Base-by-base conservation (phyloP, 1,140 invertebrate species). In the Dendroctonus ponderosae region DNA sequence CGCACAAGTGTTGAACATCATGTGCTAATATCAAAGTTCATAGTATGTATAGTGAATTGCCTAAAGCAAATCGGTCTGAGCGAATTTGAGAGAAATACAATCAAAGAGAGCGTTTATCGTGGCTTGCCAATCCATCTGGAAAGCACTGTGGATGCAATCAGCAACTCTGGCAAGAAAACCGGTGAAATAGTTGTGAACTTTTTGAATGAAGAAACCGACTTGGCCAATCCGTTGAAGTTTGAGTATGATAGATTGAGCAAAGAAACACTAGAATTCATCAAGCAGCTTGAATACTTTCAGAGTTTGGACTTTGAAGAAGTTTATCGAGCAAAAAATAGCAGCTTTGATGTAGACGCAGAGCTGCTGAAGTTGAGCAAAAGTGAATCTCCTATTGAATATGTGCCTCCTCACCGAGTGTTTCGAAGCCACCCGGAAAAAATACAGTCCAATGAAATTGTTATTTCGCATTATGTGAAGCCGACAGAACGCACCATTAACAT, bases 121-220 rank as follows among this genome's bases (percentile, higher is more conserved):
- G 92, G 89, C 2, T 85, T 93, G 61, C 84, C 88, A 0, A 79
- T 85, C 62, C 91, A 96, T 81, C 79, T 96, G n/a, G 86, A 89
- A 68, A 86, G 84, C 0, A 79, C 86, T 0, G 80, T 87, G 38
- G 76, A 79, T 11, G 79, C 85, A 51, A 80, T 91, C 6, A 80
- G 91, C 56, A 81, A 79, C 26, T 80, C 92, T 8, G 93, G 92
- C 7, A 95, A 96, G 91, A 83, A 88, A 46, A 86, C 88, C 0
- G 87, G 88, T 0, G 90, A 94, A 74, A 80, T 87, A n/a, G 73
- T 92, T 2, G 80, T 88, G 4, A 84, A 81, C 69, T 80, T 83
- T 46, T 63, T 90, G 6, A 76, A 83, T 38, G 38, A 74, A 0
- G 73, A 80, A 37, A 69, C 78, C 4, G 75, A 79, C 12, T 76